Evolutionary conservation across 1,140 invertebrate genomes (phyloP).

Genomic region (Anastatus disparis): DNA sequence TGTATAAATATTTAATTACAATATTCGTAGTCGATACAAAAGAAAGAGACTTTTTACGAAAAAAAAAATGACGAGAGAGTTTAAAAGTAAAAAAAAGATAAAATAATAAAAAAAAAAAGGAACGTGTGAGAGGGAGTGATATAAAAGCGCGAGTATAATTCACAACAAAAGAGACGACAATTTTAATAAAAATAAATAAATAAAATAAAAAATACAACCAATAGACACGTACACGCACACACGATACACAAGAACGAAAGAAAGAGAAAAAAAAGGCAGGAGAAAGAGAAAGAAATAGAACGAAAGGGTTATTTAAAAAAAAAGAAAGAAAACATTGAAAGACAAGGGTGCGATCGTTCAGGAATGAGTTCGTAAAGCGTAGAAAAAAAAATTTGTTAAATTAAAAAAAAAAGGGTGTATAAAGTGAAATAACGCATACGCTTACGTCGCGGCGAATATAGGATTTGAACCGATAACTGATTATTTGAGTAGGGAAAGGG

Average conservation of each 20-base stretch:
- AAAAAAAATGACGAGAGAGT: neutral
- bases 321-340: neutral
- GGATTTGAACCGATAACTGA: neutral
- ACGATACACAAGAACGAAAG: slow-evolving; percentile 21
- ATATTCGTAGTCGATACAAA: slow-evolving; percentile 46
- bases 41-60: slow-evolving; percentile 28
- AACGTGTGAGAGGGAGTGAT: slow-evolving; percentile 2
- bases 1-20: slow-evolving; percentile 66
- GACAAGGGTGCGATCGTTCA: slow-evolving; percentile 2
- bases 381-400: slow-evolving; percentile 35
- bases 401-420: slow-evolving; percentile 24
- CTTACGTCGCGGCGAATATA: slow-evolving; percentile 5
- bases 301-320: too few species aligned
- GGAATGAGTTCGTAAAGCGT: slow-evolving; percentile 19
- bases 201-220: slow-evolving; percentile 14
- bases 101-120: neutral
- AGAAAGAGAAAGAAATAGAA: neutral
- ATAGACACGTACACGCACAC: slow-evolving; percentile 29
- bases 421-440: slow-evolving; percentile 32
- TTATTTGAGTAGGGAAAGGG: too few species aligned
- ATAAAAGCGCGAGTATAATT: neutral
- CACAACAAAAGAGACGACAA: neutral
- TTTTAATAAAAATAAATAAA: neutral
- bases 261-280: slow-evolving; percentile 12
- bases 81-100: neutral